Conservation (phyloP, 2,113 vertebrate genomes). For the Pollachius pollachius region DNA sequence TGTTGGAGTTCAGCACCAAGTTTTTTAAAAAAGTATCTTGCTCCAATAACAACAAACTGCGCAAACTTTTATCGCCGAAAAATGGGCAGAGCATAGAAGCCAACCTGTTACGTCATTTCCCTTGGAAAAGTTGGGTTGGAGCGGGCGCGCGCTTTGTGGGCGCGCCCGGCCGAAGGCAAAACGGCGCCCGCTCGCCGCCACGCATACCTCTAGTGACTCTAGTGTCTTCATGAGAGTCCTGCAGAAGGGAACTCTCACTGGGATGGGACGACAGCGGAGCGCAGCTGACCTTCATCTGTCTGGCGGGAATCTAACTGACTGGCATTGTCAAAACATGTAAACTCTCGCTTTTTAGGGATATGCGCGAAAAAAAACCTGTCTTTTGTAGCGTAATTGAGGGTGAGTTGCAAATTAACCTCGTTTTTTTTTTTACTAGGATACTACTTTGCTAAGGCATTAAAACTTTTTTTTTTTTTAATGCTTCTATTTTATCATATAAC, state of each 20-base stretch:
- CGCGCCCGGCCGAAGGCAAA: slow-evolving; percentile 21
- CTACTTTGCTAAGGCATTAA: slow-evolving; percentile 34
- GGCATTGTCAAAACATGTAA: not conserved
- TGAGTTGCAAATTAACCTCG: slow-evolving; percentile 40
- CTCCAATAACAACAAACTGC: too few species aligned
- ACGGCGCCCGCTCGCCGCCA: too few species aligned
- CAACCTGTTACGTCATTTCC: slow-evolving; percentile 53
- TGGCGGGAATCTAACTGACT: not conserved
- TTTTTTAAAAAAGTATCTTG: too few species aligned
- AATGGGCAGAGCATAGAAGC: too few species aligned
- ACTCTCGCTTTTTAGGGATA: not conserved
- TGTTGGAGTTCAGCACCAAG: too few species aligned
- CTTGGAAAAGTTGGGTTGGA: slow-evolving; percentile 36
- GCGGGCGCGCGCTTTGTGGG: slow-evolving; percentile 16
- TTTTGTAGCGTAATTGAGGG: slow-evolving; percentile 45
- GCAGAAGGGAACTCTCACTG: too few species aligned
- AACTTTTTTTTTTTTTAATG: slow-evolving; percentile 10
- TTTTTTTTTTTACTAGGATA: slow-evolving; percentile 3
- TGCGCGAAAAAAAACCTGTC: slow-evolving; percentile 33
- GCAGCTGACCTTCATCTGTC: too few species aligned
- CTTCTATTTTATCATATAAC: slow-evolving; percentile 37
- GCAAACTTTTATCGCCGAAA: too few species aligned
- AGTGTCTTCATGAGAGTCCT: too few species aligned
- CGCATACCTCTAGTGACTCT: too few species aligned
- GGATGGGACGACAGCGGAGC: too few species aligned